Evolutionary conservation across 2,797 vertebrate genomes (phyloP).

Genomic region (Diplodus sargus): DNA sequence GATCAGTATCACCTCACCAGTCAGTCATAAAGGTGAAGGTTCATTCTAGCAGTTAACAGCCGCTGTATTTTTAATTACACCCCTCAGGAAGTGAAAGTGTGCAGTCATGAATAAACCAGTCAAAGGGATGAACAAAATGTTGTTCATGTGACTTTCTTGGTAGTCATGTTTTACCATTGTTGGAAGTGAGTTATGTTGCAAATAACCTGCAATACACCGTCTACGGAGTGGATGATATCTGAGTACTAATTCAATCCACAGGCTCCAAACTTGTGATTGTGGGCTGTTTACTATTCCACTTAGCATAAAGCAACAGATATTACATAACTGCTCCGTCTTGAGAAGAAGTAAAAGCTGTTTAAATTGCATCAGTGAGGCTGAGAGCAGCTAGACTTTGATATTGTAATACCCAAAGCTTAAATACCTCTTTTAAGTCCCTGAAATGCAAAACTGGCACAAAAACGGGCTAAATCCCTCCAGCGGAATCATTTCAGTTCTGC

Average conservation of each 20-base stretch:
- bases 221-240: not conserved
- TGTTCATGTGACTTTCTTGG: not conserved
- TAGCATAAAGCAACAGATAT: slow-evolving; percentile 8
- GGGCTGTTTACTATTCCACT: not conserved
- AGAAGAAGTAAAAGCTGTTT: not conserved
- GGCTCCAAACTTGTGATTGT: not conserved
- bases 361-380: not conserved
- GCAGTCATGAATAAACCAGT: not conserved
- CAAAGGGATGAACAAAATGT: not conserved
- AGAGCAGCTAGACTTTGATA: slow-evolving; percentile 12
- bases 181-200: not conserved
- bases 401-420: slow-evolving; percentile 3
- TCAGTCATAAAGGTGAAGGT: not conserved
- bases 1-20: not conserved
- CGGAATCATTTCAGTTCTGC: slow-evolving; percentile 1
- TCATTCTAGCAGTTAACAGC: not conserved
- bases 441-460: slow-evolving; percentile 2
- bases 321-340: not conserved
- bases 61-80: not conserved
- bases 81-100: not conserved
- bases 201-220: not conserved
- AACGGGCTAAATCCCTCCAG: not conserved
- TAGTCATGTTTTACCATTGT: not conserved
- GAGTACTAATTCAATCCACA: not conserved
- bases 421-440: slow-evolving; percentile 10